Evolutionary conservation across 2,797 vertebrate species (phyloP).

Genomic region (Leucoraja ocellata): DNA sequence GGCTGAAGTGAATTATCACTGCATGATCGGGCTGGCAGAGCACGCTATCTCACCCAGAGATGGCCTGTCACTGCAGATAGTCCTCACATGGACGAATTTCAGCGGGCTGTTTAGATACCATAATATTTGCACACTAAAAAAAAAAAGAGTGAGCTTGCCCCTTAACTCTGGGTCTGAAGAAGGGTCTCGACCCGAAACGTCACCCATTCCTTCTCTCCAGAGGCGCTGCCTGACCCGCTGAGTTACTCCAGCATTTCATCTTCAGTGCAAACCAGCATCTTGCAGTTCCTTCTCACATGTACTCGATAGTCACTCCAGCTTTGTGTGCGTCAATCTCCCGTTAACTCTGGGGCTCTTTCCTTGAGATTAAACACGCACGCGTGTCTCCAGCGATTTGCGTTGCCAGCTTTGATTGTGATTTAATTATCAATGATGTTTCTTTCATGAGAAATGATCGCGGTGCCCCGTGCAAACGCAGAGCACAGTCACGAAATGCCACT

Average conservation of each 20-base stretch:
- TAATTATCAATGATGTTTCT: slow-evolving; percentile 56
- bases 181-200: no score
- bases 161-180: neutral
- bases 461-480: neutral
- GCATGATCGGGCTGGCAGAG: neutral
- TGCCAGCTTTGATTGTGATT: slow-evolving; percentile 44
- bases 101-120: neutral
- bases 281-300: no score
- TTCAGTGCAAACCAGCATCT: no score
- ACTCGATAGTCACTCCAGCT: no score
- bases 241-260: no score
- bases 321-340: no score
- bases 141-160: neutral
- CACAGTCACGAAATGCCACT: slow-evolving; percentile 48
- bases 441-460: slow-evolving; percentile 53
- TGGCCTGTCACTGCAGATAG: neutral
- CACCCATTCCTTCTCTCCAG: no score
- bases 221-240: no score
- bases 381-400: slow-evolving; percentile 37
- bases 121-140: neutral
- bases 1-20: neutral
- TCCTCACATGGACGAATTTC: neutral
- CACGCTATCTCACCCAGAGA: neutral
- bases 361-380: slow-evolving; percentile 51
- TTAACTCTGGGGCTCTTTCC: neutral